Conservation (phyloP, 2,113 vertebrate species). For the Sitta europaea region DNA sequence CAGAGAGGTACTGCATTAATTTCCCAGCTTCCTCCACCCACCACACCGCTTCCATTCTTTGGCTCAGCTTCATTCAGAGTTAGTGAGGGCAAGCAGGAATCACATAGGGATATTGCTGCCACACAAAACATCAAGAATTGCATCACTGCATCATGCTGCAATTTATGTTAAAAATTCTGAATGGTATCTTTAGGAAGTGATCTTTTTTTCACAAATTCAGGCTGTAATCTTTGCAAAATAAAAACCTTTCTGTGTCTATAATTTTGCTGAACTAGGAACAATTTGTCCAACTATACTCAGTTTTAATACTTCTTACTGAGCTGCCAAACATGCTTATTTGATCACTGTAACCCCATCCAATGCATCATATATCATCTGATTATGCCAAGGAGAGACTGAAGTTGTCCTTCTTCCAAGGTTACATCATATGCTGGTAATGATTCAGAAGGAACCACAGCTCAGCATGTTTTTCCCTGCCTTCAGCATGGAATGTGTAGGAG, state of each 20-base stretch:
- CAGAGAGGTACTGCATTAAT: neutral
- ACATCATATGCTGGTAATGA: neutral
- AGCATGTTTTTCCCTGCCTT: conserved; percentile 47
- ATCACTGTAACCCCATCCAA: neutral
- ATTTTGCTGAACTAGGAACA: neutral
- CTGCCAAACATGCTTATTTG: neutral
- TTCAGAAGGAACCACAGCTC: neutral
- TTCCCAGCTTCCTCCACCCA: neutral
- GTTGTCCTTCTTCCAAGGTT: conserved; percentile 23
- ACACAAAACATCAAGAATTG: neutral
- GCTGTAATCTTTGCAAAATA: neutral
- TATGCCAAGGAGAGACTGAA: neutral
- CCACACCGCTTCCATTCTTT: neutral
- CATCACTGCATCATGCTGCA: neutral
- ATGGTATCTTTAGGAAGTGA: neutral
- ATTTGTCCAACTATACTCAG: neutral
- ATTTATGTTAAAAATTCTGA: neutral
- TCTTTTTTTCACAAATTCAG: neutral
- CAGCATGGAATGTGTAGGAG: conserved; percentile 56
- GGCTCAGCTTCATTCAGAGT: neutral
- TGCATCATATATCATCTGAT: neutral
- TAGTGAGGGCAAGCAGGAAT: neutral
- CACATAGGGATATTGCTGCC: neutral
- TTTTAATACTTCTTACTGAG: neutral
- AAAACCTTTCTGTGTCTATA: neutral